Evolutionary conservation across 2,888 invertebrate species (phyloP).

Genomic region (Lasioglossum pauxillum): DNA sequence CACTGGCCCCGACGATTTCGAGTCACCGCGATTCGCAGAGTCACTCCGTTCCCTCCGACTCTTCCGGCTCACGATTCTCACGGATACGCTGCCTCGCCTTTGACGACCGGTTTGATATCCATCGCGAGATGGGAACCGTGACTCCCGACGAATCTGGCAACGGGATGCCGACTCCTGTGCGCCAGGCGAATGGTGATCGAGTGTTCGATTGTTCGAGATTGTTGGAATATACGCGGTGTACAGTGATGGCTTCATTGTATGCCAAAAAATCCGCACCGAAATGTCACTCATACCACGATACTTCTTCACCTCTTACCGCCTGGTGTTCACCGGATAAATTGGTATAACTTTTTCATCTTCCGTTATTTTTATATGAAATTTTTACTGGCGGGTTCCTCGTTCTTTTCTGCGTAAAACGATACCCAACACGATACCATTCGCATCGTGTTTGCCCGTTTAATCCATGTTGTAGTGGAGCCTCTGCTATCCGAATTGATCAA

Average conservation of each 20-base stretch:
- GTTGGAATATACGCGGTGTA: not conserved
- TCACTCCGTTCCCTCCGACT: not conserved
- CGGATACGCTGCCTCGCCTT: constrained; percentile 20
- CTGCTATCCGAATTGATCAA: too few species aligned
- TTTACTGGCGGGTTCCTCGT: too few species aligned
- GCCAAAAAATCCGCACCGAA: not conserved
- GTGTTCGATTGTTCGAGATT: not conserved
- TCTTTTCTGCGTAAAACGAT: not conserved
- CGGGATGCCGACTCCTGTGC: not conserved
- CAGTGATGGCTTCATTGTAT: not conserved
- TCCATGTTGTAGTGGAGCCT: too few species aligned
- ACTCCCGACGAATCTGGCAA: constrained; percentile 10
- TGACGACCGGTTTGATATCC: constrained; percentile 22
- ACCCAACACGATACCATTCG: too few species aligned
- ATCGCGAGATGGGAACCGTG: constrained; percentile 25
- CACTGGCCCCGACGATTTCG: constrained; percentile 62
- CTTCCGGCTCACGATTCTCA: constrained; percentile 1
- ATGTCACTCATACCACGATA: not conserved
- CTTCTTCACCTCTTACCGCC: not conserved
- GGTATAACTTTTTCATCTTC: too few species aligned
- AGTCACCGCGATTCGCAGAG: constrained; percentile 53
- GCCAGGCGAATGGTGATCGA: not conserved
- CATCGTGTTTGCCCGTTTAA: too few species aligned
- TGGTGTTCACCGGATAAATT: too few species aligned
- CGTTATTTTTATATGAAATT: too few species aligned